A percentile compares a stretch with the other conserved stretches of the same genome.
Evolutionary conservation across 2,888 invertebrate genomes (phyloP).

Genomic region (Drosophila barbarae): DNA sequence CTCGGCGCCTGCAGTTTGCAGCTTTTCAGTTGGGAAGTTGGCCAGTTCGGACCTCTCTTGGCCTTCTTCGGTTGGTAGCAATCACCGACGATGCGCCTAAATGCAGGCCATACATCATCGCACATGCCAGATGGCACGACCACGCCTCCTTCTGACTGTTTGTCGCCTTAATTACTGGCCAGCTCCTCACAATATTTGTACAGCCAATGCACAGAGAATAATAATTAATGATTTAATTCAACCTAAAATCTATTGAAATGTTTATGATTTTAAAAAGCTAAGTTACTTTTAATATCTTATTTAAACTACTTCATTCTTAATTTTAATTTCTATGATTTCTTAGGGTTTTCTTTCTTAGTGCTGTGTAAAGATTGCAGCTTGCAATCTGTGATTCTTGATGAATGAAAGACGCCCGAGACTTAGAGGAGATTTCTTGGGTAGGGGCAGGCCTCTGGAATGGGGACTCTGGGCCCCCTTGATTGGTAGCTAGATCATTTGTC

Average conservation of each 20-base stretch:
- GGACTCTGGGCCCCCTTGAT: conserved; percentile 40
- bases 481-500: conserved; percentile 66
- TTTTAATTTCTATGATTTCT: too few species aligned
- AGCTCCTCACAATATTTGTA: conserved; percentile 55
- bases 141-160: conserved; percentile 69
- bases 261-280: fast-evolving
- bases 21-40: conserved; percentile 32
- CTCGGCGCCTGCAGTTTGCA: conserved; percentile 57
- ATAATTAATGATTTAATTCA: background rate
- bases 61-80: conserved; percentile 33
- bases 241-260: fast-evolving
- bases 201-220: conserved; percentile 41
- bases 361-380: conserved; percentile 6
- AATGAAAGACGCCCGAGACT: conserved; percentile 50
- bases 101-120: conserved; percentile 60
- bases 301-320: too few species aligned
- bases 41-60: conserved; percentile 4
- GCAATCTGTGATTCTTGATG: conserved; percentile 48
- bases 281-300: background rate
- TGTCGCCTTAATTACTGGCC: conserved; percentile 74
- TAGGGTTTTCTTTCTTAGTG: background rate
- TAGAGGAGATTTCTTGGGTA: background rate
- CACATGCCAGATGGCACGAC: conserved; percentile 49
- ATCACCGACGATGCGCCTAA: conserved; percentile 46
- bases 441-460: background rate